Evolutionary conservation across 1,140 invertebrate species (phyloP).

Genomic region (Solenopsis fugax): DNA sequence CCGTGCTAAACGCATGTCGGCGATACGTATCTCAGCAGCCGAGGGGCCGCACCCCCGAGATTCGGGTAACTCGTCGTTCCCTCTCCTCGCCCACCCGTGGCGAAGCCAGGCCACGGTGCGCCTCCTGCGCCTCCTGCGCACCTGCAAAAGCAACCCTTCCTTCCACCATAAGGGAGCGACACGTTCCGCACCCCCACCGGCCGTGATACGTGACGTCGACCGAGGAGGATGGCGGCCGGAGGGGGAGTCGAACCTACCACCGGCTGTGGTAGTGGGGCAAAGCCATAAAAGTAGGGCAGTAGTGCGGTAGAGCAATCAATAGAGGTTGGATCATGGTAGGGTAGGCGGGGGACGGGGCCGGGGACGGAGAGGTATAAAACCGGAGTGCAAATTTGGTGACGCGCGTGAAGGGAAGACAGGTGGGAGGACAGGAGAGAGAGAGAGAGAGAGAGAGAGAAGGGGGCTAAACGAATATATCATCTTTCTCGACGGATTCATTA

Average conservation of each 20-base stretch:
- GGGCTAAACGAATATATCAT: not conserved
- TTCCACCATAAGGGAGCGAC: conserved; percentile 20
- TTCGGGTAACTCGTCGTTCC: conserved; percentile 5
- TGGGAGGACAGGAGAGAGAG: not conserved
- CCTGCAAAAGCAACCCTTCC: conserved; percentile 43
- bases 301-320: conserved; percentile 87
- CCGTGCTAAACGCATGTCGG: not conserved
- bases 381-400: conserved; percentile 70
- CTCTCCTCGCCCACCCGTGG: not conserved
- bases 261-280: conserved; percentile 68
- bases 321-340: conserved; percentile 83
- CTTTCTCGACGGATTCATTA: conserved; percentile 23
- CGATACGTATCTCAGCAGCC: not conserved
- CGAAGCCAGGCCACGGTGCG: conserved; percentile 44
- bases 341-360: conserved; percentile 38
- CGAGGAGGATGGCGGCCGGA: conserved; percentile 38
- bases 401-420: conserved; percentile 1
- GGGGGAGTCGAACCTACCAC: conserved; percentile 65
- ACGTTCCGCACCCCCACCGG: conserved; percentile 60
- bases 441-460: not conserved
- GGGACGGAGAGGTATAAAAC: conserved; percentile 46
- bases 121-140: conserved; percentile 54
- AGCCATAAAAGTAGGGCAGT: conserved; percentile 86
- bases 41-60: conserved; percentile 34
- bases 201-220: conserved; percentile 50